These are phyloP conservation scores for Crematogaster levior DNA, from an alignment of 2,888 invertebrate genomes.

Conservation along the genomic window DNA sequence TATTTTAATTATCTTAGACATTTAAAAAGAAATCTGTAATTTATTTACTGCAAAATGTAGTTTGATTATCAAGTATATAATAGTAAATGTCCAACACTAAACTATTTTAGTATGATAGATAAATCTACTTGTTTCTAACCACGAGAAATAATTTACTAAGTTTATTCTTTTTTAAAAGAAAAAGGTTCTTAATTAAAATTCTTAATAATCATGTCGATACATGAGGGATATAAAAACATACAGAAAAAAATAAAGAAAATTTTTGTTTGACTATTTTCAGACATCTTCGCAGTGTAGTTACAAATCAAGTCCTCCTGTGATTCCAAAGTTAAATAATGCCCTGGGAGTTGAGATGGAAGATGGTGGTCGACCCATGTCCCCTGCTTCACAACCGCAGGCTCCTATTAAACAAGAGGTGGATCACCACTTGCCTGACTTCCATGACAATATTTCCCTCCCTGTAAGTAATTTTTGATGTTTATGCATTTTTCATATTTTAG, in stretches of 20 bases:
- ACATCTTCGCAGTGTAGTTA: constrained; percentile 89
- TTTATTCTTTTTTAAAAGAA: neutral
- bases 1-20: constrained; percentile 25
- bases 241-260: neutral
- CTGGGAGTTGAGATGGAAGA: constrained; percentile 87
- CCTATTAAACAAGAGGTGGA: constrained; percentile 89
- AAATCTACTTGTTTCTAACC: neutral
- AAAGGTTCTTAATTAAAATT: neutral
- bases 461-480: constrained; percentile 76
- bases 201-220: neutral
- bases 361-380: constrained; percentile 87
- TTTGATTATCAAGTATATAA: neutral
- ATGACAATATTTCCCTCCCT: constrained; percentile 85
- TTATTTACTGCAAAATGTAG: neutral
- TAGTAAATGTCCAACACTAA: neutral
- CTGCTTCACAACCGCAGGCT: constrained; percentile 86
- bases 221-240: neutral
- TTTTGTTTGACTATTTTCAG: constrained; percentile 83
- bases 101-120: neutral
- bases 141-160: neutral
- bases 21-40: neutral
- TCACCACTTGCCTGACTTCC: constrained; percentile 86
- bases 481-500: constrained; percentile 15
- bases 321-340: constrained; percentile 89
- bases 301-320: constrained; percentile 88